Conservation (phyloP, 1,140 invertebrate genomes). For the Psix sp. region DNA sequence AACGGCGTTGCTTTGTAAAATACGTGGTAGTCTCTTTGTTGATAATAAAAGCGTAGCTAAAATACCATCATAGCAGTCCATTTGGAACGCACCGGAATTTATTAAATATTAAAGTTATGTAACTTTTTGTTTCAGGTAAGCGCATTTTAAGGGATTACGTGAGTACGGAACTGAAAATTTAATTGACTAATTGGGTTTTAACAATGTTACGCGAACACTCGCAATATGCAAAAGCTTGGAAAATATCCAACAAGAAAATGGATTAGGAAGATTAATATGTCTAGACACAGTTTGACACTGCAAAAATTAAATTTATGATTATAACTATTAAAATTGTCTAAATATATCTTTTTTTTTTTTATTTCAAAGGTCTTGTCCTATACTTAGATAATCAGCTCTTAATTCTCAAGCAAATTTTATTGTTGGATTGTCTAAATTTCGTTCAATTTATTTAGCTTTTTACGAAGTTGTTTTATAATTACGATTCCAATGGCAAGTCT, state of each 20-base stretch:
- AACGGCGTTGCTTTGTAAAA: constrained; percentile 5
- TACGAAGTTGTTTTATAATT: too few relatives aligned
- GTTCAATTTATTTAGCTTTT: too few relatives aligned
- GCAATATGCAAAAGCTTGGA: constrained; percentile 26
- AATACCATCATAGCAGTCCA: background rate
- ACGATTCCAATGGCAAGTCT: too few relatives aligned
- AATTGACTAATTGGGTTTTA: constrained; percentile 35
- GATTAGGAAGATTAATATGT: constrained; percentile 35
- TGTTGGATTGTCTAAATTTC: too few relatives aligned
- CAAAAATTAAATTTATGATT: too few relatives aligned
- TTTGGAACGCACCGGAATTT: constrained; percentile 11
- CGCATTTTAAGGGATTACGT: constrained; percentile 28
- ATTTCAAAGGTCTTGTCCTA: too few relatives aligned
- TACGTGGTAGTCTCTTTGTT: constrained; percentile 19
- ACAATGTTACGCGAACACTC: constrained; percentile 14
- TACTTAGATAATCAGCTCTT: too few relatives aligned
- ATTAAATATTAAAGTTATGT: constrained; percentile 11
- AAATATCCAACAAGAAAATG: constrained; percentile 38
- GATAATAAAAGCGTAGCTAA: constrained; percentile 12
- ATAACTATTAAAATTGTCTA: too few relatives aligned
- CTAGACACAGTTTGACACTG: too few relatives aligned
- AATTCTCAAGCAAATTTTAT: too few relatives aligned
- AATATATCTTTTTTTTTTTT: too few relatives aligned
- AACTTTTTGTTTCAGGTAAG: constrained; percentile 40
- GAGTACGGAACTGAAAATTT: constrained; percentile 36